Evolutionary conservation across 2,797 vertebrate genomes (phyloP).

Genomic region (Acrocephalus scirpaceus): DNA sequence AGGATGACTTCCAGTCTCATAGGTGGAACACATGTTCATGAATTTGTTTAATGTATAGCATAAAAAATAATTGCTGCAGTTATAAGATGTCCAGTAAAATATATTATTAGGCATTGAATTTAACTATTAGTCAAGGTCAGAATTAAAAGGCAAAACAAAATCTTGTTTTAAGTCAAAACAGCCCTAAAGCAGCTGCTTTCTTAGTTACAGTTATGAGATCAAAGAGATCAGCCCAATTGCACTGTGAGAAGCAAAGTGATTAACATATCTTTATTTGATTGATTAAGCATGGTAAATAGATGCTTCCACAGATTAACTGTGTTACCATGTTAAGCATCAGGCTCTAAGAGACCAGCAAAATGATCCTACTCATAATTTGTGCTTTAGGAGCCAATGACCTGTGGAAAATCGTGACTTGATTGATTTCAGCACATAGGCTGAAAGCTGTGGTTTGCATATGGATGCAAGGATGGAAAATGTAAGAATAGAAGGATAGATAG

Average conservation of each 20-base stretch:
- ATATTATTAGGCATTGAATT: background rate
- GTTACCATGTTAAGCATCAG: background rate
- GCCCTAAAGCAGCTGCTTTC: background rate
- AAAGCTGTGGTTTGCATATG: background rate
- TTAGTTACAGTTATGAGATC: background rate
- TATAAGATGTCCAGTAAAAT: background rate
- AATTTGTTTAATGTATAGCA: background rate
- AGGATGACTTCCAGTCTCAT: background rate
- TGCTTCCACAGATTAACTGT: background rate
- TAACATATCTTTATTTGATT: background rate
- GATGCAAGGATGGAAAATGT: background rate
- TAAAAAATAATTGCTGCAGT: background rate
- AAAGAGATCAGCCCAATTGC: background rate
- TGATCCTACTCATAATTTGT: background rate
- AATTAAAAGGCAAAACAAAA: background rate
- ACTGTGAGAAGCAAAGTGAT: background rate
- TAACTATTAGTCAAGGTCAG: background rate
- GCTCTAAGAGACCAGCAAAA: background rate
- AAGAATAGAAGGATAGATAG: background rate
- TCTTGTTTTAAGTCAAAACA: background rate
- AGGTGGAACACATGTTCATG: background rate
- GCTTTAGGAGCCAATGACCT: background rate
- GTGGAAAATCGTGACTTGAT: background rate
- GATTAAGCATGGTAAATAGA: background rate
- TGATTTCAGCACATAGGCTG: rapidly evolving